A percentile compares a stretch with the other conserved stretches of the same genome.
phyloP scores from a whole-genome alignment of 2,797 vertebrate genomes.

The Trachops cirrhosus region DNA sequence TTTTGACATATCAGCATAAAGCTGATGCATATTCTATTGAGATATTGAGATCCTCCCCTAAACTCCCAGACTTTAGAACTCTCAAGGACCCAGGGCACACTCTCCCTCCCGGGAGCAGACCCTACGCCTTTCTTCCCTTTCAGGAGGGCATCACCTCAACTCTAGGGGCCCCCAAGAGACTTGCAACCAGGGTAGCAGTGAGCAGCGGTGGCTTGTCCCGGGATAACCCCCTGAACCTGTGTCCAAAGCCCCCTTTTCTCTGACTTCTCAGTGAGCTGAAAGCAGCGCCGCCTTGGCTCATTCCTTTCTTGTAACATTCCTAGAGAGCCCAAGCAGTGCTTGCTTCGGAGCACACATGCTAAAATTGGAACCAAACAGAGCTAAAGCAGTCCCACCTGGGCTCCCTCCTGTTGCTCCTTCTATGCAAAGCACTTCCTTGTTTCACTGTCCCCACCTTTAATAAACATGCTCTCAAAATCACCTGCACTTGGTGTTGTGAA shows the following conservation, averaged over 20 bases:
- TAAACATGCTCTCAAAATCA: not conserved
- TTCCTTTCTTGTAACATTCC: too few relatives aligned
- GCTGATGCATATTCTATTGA: not conserved
- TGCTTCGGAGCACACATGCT: too few relatives aligned
- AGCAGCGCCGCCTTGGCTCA: too few relatives aligned
- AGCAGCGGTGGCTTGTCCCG: not conserved
- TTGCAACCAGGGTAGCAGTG: not conserved
- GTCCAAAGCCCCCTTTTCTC: not conserved
- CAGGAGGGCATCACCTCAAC: not conserved
- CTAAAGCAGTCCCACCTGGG: not conserved
- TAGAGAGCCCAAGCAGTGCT: too few relatives aligned
- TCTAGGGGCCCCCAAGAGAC: not conserved
- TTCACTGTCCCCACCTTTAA: not conserved
- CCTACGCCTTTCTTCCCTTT: not conserved
- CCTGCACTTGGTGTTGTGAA: not conserved
- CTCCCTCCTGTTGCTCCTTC: not conserved
- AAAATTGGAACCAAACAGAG: too few relatives aligned
- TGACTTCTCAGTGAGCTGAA: not conserved
- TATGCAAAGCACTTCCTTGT: not conserved
- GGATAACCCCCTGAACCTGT: not conserved
- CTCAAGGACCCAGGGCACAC: not conserved
- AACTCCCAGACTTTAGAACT: not conserved
- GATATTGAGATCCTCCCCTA: too few relatives aligned
- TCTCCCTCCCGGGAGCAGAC: not conserved
- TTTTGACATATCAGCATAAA: not conserved